Base-by-base conservation (phyloP, 2,113 vertebrate genomes). In the Alligator sinensis region DNA sequence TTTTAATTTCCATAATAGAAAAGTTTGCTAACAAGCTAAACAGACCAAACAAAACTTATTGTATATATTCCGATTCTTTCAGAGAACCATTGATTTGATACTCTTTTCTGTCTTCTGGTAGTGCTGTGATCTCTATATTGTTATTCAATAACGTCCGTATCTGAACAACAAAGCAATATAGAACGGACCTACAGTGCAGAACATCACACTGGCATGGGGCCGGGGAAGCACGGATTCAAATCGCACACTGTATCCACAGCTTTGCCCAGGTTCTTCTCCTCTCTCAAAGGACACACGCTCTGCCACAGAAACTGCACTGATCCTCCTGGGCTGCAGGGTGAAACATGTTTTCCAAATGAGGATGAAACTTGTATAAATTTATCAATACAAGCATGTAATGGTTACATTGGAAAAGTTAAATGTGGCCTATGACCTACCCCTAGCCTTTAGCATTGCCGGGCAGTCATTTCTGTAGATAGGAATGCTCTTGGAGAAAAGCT, bases 201-300 rank as follows among this genome's bases (percentile, higher is more conserved):
- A 99, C 72, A 99, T 93, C 25, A 99, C 79, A 62, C 99, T 99
- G 97, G 98, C 99, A 19, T 99, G 99, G 0, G 99, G 99, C 1
- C 99, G 98, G 6, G 99, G 99, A 14, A 99, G 98, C 84, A 99
- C 81, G 1, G 99, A 99, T 95, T 99, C 99, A 16, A 99, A 99
- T 1, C 99, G 98, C 60, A 99, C 99, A 2, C 99, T 99, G 95
- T 99, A 99, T 6, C 99, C 99, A 80, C 99, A 99, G 98, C 99
- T 99, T 77, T 98, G 99, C 30, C 99, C 99, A 3, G 99, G 93
- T 4, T 99, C 98, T 81, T 99, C 99, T 68, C 97, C 98, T 86
- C 99, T 97, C 95, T 99, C 99, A 0, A 97, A 99, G 0, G 99
- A 97, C 47, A 99, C 99, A 1, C 99, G 98, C 93, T 99, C 99